Percentiles rank a stretch among this genome's conserved stretches.
Evolutionary conservation across 2,888 invertebrate species (phyloP).

Genomic region (Drosophila hamatofila): DNA sequence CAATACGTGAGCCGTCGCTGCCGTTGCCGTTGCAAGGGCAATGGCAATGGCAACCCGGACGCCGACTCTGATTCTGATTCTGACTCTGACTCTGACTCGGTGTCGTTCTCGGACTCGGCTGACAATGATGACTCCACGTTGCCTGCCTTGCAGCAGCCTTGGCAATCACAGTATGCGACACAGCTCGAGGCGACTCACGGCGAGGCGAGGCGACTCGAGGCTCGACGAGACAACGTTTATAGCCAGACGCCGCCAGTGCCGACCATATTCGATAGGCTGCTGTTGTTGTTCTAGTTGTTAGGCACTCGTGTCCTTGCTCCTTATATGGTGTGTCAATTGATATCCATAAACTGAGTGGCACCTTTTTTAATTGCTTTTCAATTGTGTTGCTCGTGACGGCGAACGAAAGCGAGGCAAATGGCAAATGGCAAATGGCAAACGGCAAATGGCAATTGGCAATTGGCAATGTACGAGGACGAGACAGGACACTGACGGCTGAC

Average conservation of each 20-base stretch:
- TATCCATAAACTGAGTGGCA: slow-evolving; percentile 64
- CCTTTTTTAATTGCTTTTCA: slow-evolving; percentile 66
- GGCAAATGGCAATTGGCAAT: slow-evolving; percentile 45
- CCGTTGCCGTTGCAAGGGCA: slow-evolving; percentile 64
- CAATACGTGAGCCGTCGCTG: slow-evolving; percentile 83
- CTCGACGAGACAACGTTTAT: slow-evolving; percentile 33
- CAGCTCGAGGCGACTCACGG: slow-evolving; percentile 13
- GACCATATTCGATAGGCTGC: slow-evolving; percentile 61
- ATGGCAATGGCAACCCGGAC: slow-evolving; percentile 35
- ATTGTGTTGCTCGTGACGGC: slow-evolving; percentile 35
- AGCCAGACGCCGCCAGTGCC: slow-evolving; percentile 47
- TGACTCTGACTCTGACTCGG: slow-evolving; percentile 26
- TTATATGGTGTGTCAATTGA: slow-evolving; percentile 61
- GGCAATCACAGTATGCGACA: slow-evolving; percentile 54
- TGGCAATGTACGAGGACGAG: slow-evolving; percentile 61
- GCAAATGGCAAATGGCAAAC: slow-evolving; percentile 2
- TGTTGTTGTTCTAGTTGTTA: slow-evolving; percentile 30
- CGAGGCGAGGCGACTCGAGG: slow-evolving; percentile 12
- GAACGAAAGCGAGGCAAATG: slow-evolving; percentile 45
- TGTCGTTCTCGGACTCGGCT: slow-evolving; percentile 29
- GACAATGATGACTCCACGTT: slow-evolving; percentile 70
- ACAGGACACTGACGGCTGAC: slow-evolving; percentile 48
- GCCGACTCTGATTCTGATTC: slow-evolving; percentile 22
- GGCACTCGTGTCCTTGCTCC: slow-evolving; percentile 64
- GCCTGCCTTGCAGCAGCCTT: slow-evolving; percentile 68